A percentile compares a stretch with the other conserved stretches of the same genome.
phyloP scores from a whole-genome alignment of 2,888 invertebrate species.

The Anoplius nigerrimus region DNA sequence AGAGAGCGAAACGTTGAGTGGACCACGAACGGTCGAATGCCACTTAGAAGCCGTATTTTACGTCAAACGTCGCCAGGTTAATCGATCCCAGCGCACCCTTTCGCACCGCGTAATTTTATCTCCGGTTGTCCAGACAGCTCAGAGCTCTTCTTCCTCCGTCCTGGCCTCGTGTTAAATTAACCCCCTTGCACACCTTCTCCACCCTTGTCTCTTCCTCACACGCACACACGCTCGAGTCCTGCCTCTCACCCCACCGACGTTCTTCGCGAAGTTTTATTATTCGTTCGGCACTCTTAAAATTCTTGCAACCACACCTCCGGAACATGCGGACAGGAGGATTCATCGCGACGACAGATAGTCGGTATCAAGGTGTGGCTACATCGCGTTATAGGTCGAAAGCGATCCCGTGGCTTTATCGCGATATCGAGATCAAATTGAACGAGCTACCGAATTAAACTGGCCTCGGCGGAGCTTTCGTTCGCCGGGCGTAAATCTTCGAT shows the following conservation, averaged over 20 bases:
- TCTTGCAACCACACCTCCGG: too few relatives aligned
- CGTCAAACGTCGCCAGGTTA: conserved; percentile 51
- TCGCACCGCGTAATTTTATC: conserved; percentile 43
- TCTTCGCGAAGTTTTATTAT: too few relatives aligned
- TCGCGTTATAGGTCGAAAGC: conserved; percentile 21
- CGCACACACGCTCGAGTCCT: conserved; percentile 3
- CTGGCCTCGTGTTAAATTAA: conserved; percentile 24
- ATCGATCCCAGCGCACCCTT: conserved; percentile 49
- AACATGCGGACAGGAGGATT: conserved; percentile 22
- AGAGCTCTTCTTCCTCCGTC: conserved; percentile 15
- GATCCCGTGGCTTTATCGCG: conserved; percentile 52
- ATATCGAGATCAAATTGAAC: conserved; percentile 64
- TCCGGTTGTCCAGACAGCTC: conserved; percentile 25
- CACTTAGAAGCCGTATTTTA: conserved; percentile 54
- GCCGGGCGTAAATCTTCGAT: conserved; percentile 54
- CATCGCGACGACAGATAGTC: conserved; percentile 35
- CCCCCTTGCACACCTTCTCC: conserved; percentile 17
- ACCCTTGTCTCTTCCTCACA: conserved; percentile 16
- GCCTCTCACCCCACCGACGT: too few relatives aligned
- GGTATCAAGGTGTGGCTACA: conserved; percentile 39
- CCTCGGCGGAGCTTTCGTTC: conserved; percentile 36
- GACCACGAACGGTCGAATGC: conserved; percentile 24
- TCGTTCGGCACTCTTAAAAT: too few relatives aligned
- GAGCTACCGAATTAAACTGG: conserved; percentile 67
- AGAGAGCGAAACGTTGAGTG: conserved; percentile 21